Conservation (phyloP, 2,797 vertebrate species). For the Emydoidea blandingii region DNA sequence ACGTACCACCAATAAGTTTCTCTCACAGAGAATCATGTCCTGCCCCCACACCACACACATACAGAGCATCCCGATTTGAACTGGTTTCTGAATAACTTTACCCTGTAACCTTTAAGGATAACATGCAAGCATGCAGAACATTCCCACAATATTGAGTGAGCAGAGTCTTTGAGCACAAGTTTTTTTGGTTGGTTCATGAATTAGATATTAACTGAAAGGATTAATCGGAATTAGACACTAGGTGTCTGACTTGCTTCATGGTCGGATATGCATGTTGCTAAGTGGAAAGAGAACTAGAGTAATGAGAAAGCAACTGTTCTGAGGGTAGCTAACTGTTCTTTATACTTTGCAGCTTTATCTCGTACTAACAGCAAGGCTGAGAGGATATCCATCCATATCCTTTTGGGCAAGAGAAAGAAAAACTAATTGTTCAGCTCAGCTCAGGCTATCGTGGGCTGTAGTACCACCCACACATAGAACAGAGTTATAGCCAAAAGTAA, state of each 20-base stretch:
- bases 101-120: background rate
- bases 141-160: background rate
- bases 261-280: background rate
- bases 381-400: rapidly evolving
- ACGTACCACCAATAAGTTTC: background rate
- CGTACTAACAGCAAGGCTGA: background rate
- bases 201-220: background rate
- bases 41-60: too few relatives aligned
- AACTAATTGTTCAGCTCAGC: background rate
- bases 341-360: background rate
- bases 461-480: rapidly evolving
- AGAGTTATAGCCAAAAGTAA: background rate
- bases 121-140: rapidly evolving
- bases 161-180: rapidly evolving
- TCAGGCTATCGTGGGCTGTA: background rate
- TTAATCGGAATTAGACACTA: slow-evolving; percentile 11
- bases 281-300: background rate
- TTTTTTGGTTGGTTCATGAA: background rate
- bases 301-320: background rate
- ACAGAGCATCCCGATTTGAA: background rate
- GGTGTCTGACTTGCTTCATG: slow-evolving; percentile 44
- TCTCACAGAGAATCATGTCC: background rate
- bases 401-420: background rate
- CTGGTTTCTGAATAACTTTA: background rate
- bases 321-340: background rate